These are phyloP conservation scores for Sciurus vulgaris DNA, from an alignment of 2,797 vertebrate species.

Conservation along the genomic window DNA sequence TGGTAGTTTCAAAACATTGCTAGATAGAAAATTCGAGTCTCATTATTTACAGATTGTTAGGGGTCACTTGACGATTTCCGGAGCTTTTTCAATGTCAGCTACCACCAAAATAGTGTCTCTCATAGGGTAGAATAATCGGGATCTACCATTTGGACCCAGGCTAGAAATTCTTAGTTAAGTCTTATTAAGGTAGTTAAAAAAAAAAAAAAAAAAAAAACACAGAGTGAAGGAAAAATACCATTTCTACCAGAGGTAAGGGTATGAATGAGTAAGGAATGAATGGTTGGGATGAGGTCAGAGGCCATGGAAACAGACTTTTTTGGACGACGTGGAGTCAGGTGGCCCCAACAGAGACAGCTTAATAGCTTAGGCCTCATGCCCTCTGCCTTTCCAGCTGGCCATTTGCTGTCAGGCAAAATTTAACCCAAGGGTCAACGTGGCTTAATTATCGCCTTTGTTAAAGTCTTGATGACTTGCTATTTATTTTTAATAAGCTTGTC, in stretches of 20 bases:
- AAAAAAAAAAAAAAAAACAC: not conserved
- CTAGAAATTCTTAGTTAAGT: conserved; percentile 25
- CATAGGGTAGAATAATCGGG: not conserved
- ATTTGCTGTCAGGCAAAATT: conserved; percentile 56
- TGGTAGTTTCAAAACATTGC: not conserved
- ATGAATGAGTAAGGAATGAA: not conserved
- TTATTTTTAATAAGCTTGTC: conserved; percentile 78
- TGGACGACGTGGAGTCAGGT: not conserved
- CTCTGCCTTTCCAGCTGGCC: conserved; percentile 48
- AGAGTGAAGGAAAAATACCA: not conserved
- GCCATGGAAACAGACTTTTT: not conserved
- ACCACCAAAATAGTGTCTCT: not conserved
- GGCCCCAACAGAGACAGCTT: not conserved
- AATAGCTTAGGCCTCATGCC: not conserved
- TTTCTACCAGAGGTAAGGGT: not conserved
- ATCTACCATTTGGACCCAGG: not conserved
- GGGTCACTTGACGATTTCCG: not conserved
- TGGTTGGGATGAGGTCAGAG: not conserved
- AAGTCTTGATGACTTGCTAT: conserved; percentile 69
- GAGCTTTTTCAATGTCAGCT: not conserved
- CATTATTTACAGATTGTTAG: not conserved
- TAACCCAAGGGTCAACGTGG: conserved; percentile 59
- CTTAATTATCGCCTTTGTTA: conserved; percentile 77
- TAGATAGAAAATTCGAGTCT: not conserved
- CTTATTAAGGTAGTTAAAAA: not conserved